Evolutionary conservation across 2,888 invertebrate genomes (phyloP).

Genomic region (Noctua pronuba): DNA sequence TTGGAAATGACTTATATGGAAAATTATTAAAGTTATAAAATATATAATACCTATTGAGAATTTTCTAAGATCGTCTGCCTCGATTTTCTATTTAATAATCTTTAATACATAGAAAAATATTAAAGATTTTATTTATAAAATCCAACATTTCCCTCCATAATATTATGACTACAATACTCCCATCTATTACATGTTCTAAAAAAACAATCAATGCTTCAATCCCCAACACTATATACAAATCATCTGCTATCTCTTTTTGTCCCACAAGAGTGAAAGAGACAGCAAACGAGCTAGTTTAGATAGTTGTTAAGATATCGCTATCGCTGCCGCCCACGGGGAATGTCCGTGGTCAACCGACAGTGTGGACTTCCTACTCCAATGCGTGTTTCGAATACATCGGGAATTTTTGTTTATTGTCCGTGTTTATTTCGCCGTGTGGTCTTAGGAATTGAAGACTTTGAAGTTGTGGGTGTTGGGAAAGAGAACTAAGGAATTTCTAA

Average conservation of each 20-base stretch:
- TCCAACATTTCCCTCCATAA: background rate
- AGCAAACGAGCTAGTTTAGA: slow-evolving; percentile 67
- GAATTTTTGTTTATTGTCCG: slow-evolving; percentile 54
- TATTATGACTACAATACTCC: background rate
- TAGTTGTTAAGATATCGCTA: slow-evolving; percentile 77
- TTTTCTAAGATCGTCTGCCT: background rate
- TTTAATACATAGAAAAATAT: background rate
- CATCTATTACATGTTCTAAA: slow-evolving; percentile 24
- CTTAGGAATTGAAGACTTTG: background rate
- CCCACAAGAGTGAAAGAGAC: slow-evolving; percentile 52
- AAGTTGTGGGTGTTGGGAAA: background rate
- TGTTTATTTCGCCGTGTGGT: slow-evolving; percentile 51
- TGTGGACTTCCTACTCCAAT: slow-evolving; percentile 74
- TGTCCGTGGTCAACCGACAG: slow-evolving; percentile 63
- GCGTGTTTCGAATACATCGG: slow-evolving; percentile 55
- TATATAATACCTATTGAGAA: background rate
- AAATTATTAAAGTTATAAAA: background rate
- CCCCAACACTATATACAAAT: slow-evolving; percentile 55
- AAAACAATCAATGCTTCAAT: slow-evolving; percentile 59
- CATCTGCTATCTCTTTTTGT: slow-evolving; percentile 41
- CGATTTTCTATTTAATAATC: background rate
- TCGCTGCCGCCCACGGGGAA: slow-evolving; percentile 77
- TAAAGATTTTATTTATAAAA: too few relatives aligned
- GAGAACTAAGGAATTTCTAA: background rate
- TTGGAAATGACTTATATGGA: background rate